Percentiles rank a stretch among this genome's conserved stretches.
Evolutionary conservation across 2,888 invertebrate genomes (phyloP).

Genomic region (Cecidostiba fungosa): DNA sequence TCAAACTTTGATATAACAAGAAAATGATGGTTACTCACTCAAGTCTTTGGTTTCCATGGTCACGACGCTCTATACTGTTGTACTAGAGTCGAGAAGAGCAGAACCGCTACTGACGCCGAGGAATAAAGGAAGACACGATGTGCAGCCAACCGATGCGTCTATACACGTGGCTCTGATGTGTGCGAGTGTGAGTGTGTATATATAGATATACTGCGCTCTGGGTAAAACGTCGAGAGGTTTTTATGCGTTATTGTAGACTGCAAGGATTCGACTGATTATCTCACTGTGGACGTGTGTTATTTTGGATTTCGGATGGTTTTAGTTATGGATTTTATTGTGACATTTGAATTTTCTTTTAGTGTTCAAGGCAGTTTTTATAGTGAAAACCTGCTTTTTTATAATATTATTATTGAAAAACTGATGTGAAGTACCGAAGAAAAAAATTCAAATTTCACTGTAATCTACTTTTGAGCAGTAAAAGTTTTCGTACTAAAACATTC

Average conservation of each 20-base stretch:
- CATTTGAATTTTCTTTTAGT: too few relatives aligned
- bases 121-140: conserved; percentile 1
- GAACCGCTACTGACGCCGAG: conserved; percentile 2
- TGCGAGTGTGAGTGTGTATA: background rate
- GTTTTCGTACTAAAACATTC: too few relatives aligned
- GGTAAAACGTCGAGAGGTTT: background rate
- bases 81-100: background rate
- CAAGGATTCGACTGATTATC: too few relatives aligned
- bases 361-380: too few relatives aligned
- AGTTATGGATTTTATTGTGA: too few relatives aligned
- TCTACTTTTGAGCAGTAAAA: too few relatives aligned
- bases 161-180: background rate
- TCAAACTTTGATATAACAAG: too few relatives aligned
- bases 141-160: background rate
- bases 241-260: too few relatives aligned
- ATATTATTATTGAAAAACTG: too few relatives aligned
- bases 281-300: background rate
- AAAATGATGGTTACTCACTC: conserved; percentile 18
- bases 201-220: background rate
- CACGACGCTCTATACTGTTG: background rate
- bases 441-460: too few relatives aligned
- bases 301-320: background rate
- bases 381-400: too few relatives aligned
- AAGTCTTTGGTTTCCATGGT: conserved; percentile 14
- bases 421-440: too few relatives aligned